A percentile compares a stretch with the other conserved stretches of the same genome.
Conservation (phyloP, 2,888 invertebrate genomes). For the Atethmia centrago region DNA sequence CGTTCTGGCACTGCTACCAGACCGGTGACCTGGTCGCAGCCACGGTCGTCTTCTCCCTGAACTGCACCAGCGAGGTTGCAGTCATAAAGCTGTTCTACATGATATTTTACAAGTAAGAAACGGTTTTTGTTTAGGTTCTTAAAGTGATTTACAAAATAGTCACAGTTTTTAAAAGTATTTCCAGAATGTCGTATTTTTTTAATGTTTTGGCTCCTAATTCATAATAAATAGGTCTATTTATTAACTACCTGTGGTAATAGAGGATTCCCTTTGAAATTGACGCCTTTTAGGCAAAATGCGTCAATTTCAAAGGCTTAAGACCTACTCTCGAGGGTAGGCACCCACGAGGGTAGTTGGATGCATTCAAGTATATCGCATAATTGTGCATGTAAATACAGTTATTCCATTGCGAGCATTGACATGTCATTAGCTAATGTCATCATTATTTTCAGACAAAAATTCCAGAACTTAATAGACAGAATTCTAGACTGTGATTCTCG, state of each 20-base stretch:
- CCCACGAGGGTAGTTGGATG: background rate
- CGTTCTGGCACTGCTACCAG: constrained; percentile 69
- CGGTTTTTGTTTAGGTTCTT: background rate
- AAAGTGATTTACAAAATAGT: background rate
- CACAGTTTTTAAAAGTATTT: background rate
- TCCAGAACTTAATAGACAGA: constrained; percentile 67
- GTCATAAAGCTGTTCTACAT: constrained; percentile 74
- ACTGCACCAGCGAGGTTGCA: constrained; percentile 72
- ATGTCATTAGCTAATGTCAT: constrained; percentile 19
- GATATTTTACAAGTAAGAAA: constrained; percentile 70
- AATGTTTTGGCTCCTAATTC: background rate
- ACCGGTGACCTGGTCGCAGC: constrained; percentile 71
- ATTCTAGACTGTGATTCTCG: constrained; percentile 69
- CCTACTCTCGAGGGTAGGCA: too few relatives aligned
- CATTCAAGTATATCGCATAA: background rate
- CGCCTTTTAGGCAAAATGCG: too few relatives aligned
- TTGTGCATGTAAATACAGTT: background rate
- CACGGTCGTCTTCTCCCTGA: constrained; percentile 73
- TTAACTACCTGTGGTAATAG: background rate
- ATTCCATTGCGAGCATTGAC: background rate
- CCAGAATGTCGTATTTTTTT: background rate
- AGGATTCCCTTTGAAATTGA: background rate
- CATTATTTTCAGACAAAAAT: constrained; percentile 68
- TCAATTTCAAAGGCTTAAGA: too few relatives aligned
- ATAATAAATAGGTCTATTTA: background rate